A percentile compares a stretch with the other conserved stretches of the same genome.
phyloP scores from a whole-genome alignment of 1,140 invertebrate species.

The Reticulitermes speratus region DNA sequence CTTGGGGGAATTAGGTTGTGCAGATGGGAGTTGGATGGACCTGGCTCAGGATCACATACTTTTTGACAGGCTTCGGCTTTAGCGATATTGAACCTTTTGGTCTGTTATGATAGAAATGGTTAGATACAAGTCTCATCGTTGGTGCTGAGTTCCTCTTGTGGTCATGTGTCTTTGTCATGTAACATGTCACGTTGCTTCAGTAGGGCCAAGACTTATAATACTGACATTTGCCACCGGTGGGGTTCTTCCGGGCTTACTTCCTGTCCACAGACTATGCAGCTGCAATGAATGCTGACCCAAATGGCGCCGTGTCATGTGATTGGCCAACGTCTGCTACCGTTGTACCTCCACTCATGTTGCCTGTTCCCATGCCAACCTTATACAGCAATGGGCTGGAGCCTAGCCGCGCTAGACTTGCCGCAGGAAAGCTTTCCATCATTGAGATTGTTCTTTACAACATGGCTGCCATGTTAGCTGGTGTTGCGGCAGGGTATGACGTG shows the following conservation, averaged over 20 bases:
- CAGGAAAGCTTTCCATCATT: slow-evolving; percentile 70
- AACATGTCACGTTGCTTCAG: too few species aligned
- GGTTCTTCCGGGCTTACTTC: neutral
- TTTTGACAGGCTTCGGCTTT: too few species aligned
- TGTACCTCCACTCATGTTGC: slow-evolving; percentile 46
- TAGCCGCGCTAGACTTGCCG: slow-evolving; percentile 37
- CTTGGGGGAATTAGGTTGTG: too few species aligned
- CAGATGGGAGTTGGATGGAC: too few species aligned
- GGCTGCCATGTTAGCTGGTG: slow-evolving; percentile 81
- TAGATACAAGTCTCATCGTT: too few species aligned
- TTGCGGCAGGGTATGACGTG: slow-evolving; percentile 89
- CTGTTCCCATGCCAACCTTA: slow-evolving; percentile 72
- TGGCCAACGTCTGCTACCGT: neutral
- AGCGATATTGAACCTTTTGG: too few species aligned
- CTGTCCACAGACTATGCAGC: slow-evolving; percentile 1
- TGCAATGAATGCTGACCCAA: slow-evolving; percentile 23
- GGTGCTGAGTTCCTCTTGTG: neutral
- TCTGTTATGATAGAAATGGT: too few species aligned
- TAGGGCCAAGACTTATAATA: neutral
- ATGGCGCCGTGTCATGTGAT: neutral
- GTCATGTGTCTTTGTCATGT: neutral
- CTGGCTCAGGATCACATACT: too few species aligned
- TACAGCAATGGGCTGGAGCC: slow-evolving; percentile 51
- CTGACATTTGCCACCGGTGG: neutral
- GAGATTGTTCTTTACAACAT: slow-evolving; percentile 87